Conservation (phyloP, 2,113 vertebrate species). For the Tringa solitaria region DNA sequence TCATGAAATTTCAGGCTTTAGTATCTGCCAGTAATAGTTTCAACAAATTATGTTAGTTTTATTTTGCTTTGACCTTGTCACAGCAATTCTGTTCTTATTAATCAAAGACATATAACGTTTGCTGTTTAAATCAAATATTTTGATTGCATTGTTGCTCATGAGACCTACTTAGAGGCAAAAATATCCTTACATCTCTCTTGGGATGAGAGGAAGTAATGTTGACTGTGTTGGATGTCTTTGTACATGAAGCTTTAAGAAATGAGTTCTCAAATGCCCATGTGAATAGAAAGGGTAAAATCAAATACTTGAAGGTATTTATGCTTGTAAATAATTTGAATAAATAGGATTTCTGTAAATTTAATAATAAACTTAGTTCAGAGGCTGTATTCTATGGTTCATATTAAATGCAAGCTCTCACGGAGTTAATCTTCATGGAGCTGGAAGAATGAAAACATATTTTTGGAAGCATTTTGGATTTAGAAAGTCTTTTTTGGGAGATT, state of each 20-base stretch:
- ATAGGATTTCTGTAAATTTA: background rate
- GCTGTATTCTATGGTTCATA: background rate
- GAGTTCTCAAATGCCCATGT: background rate
- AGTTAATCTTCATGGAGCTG: background rate
- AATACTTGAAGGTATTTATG: background rate
- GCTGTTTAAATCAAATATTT: background rate
- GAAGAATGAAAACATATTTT: background rate
- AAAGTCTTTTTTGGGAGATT: background rate
- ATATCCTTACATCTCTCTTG: background rate
- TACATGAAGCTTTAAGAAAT: background rate
- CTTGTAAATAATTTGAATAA: background rate
- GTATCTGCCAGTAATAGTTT: background rate
- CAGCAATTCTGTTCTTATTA: background rate
- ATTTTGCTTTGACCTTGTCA: conserved; percentile 8
- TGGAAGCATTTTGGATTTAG: background rate
- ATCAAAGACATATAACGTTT: background rate
- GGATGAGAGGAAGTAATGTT: background rate
- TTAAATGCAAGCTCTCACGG: background rate
- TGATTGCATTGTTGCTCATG: background rate
- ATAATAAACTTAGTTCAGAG: background rate
- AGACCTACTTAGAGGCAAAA: background rate
- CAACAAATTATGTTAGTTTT: background rate
- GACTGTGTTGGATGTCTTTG: background rate
- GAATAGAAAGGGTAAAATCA: background rate
- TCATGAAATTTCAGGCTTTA: background rate